Evolutionary conservation across 2,888 invertebrate genomes (phyloP).

Genomic region (Philereme vetulata): DNA sequence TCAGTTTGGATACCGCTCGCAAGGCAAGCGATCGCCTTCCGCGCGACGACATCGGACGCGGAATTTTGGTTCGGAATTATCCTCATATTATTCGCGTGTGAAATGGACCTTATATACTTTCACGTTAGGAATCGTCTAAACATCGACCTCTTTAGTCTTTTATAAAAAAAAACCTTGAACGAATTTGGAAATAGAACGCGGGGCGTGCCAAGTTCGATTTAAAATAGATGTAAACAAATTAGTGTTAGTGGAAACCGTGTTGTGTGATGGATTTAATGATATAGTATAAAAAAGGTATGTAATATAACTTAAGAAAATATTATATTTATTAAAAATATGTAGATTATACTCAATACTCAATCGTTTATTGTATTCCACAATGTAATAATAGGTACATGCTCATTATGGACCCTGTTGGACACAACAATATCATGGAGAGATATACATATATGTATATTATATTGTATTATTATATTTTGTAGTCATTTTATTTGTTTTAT

Average conservation of each 20-base stretch:
- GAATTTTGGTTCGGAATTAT: constrained; percentile 77
- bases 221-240: constrained; percentile 27
- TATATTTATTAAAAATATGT: no score
- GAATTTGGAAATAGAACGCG: constrained; percentile 56
- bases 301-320: no score
- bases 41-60: constrained; percentile 63
- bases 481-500: no score
- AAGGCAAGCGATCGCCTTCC: constrained; percentile 56
- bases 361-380: no score
- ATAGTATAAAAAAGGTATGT: constrained; percentile 11
- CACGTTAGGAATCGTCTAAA: constrained; percentile 45
- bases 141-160: constrained; percentile 28
- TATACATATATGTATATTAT: no score
- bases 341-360: no score
- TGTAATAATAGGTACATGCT: no score
- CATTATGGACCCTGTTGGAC: no score
- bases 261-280: constrained; percentile 12
- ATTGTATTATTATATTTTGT: no score
- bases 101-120: constrained; percentile 78
- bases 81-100: constrained; percentile 73
- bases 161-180: constrained; percentile 42
- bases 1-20: constrained; percentile 71
- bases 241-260: constrained; percentile 22
- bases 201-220: constrained; percentile 46
- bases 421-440: no score